Percentiles rank a stretch among this genome's conserved stretches.
Conservation (phyloP, 2,797 vertebrate genomes). For the Mus spretus region DNA sequence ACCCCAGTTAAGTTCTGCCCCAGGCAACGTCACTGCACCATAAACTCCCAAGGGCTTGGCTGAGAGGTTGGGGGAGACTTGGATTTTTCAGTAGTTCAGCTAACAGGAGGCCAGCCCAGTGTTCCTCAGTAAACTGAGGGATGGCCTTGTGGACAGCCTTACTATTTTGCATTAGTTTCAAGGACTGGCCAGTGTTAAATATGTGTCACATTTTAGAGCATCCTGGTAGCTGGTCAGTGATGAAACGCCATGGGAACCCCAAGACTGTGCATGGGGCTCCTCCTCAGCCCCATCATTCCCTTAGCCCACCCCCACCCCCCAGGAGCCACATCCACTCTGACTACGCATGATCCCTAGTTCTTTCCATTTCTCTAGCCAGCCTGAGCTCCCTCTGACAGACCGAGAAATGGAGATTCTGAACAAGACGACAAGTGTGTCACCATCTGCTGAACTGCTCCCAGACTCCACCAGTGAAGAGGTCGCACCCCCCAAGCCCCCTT, state of each 20-base stretch:
- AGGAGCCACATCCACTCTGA: not conserved
- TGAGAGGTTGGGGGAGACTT: not conserved
- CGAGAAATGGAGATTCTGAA: conserved; percentile 94
- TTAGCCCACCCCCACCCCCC: not conserved
- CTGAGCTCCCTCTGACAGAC: conserved; percentile 93
- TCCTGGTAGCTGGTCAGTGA: not conserved
- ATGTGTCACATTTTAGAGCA: not conserved
- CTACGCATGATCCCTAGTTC: conserved; percentile 1
- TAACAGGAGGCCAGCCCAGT: not conserved
- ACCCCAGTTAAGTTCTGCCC: not conserved
- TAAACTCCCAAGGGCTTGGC: not conserved
- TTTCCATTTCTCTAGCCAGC: conserved; percentile 86
- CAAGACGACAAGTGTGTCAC: conserved; percentile 90
- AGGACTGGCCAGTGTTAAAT: not conserved
- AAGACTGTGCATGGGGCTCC: no score
- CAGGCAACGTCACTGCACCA: not conserved
- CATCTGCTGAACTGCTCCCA: conserved; percentile 89
- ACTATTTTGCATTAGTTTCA: not conserved
- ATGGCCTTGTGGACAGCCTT: not conserved
- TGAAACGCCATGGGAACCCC: not conserved
- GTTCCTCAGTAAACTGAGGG: not conserved
- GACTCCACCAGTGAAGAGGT: conserved; percentile 93
- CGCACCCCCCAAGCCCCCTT: conserved; percentile 97
- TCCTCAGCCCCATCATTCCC: not conserved
- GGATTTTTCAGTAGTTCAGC: not conserved